Base-by-base conservation (phyloP, 2,888 invertebrate species). In the Xanthorhoe designata region DNA sequence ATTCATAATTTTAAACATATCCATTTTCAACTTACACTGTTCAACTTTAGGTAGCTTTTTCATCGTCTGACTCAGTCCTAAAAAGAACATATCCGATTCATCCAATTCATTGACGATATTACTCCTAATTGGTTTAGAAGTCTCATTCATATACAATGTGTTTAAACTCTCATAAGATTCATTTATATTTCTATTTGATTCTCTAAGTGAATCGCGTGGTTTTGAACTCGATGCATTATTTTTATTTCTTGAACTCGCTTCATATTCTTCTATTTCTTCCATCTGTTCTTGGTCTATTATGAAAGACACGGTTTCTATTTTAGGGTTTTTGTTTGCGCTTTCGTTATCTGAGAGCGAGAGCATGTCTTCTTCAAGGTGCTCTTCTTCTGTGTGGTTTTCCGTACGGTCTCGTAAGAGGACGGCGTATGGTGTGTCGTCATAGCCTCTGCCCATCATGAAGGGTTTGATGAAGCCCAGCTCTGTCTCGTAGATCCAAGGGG, bases 41-140 rank as follows among this genome's bases (percentile, higher is more conserved):
- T 69, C 69, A 18, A 63, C 13, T 56, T 60, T 65, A 15, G 62
- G 62, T 32, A 69, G 62, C 42, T 57, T 65, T 51, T 69, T 69
- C 1, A 55, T 32, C 53, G 65, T 69, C 45, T 62, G 60, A 35
- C 65, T 66, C 50, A 66, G 53, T 13, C 53, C 53, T 29, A 69
- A 32, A 10, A 66, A 69, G 53, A 69, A 69, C 19, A 63, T 24
- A 50, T 69, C 69, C 3, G 35, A 19, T 29, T 63, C 69, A 35
- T 69, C 65, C 58, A 58, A 53, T 0, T 35, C 63, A 45, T 32
- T 52, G n/a, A 57, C 17, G 18, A 59, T 24, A 6, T 55, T 42
- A 13, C 13, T 13, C 10, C 5, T 42, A 9, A 38, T 9, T 9
- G 10, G 9, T 13, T 38, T 38, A 9, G 35, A 38, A 9, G 2